Evolutionary conservation across 2,888 invertebrate genomes (phyloP), one percentile per base, ranked within the genome.

Genomic region (Tetheella fluctuosa): DNA sequence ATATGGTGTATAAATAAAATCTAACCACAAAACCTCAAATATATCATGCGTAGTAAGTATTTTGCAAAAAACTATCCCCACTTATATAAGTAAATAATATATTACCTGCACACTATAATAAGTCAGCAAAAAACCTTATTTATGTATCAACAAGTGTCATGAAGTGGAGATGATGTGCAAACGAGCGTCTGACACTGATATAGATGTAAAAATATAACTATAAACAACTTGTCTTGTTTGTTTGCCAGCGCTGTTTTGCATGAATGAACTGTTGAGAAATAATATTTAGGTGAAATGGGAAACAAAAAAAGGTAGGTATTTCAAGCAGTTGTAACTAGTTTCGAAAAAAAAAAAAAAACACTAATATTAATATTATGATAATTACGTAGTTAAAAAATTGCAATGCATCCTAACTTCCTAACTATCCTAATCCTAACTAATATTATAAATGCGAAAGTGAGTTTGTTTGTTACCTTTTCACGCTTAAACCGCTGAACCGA

Each of bases 171-270:
- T 48, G 20, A 48, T 48, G 20, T 20, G 48, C 39, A 39, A 39
- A 39, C 39, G 39, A 39, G 48, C 48, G 8, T 48, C 48, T 48
- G 48, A 48, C 48, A 7, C 48, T 10, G 48, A 25, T 6, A 4
- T 25, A 48, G 20, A 48, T 48, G 20, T 48, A 20, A 48, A n/a
- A n/a, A n/a, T n/a, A n/a, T n/a, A n/a, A 48, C 48, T 48, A 20
- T 48, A 48, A 48, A 20, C 17, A 17, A 48, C 48, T 48, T 48
- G 48, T 48, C 48, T 8, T 20, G 48, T 48, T 48, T 48, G 48
- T 48, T 48, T 48, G 20, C 1, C 42, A 5, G 12, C 17, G 20
- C 20, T 48, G n/a, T 48, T 48, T 20, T 20, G 48, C n/a, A n/a
- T 20, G 17, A 17, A 48, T 34, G 6, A 6, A 20, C 8, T 48